Conservation (phyloP, 2,113 vertebrate species). For the Chamaetylas fuelleborni region DNA sequence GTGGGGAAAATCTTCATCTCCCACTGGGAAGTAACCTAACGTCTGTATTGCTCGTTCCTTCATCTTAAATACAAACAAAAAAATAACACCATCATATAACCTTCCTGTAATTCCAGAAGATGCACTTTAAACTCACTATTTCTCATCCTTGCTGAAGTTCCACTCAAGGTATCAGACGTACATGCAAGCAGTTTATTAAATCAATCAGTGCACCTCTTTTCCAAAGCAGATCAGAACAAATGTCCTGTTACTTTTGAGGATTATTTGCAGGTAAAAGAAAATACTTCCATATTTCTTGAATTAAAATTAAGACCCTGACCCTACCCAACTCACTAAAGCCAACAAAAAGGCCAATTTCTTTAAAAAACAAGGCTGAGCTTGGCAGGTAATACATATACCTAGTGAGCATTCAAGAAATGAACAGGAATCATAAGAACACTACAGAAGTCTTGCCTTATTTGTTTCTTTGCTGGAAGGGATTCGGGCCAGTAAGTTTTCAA, state of each 20-base stretch:
- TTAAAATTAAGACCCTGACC: background rate
- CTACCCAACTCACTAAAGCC: background rate
- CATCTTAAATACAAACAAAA: slow-evolving; percentile 79
- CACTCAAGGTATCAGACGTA: background rate
- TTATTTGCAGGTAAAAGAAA: background rate
- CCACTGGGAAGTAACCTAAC: slow-evolving; percentile 93
- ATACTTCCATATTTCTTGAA: background rate
- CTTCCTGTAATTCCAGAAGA: background rate
- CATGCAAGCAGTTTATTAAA: background rate
- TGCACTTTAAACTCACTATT: background rate
- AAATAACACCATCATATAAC: background rate
- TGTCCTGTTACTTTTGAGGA: background rate
- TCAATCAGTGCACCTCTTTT: background rate
- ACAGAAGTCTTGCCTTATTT: slow-evolving; percentile 79
- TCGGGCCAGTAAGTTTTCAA: slow-evolving; percentile 88
- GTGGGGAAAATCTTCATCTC: slow-evolving; percentile 91
- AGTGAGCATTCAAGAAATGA: background rate
- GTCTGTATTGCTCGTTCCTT: slow-evolving; percentile 94
- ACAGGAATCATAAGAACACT: background rate
- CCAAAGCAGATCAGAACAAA: background rate
- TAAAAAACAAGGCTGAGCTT: background rate
- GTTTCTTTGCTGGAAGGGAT: slow-evolving; percentile 95
- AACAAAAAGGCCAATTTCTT: background rate
- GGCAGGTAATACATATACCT: background rate
- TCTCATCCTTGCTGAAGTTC: background rate